Percentiles rank a stretch among this genome's conserved stretches.
phyloP scores from a whole-genome alignment of 2,113 vertebrate genomes.

The Thryonomys swinderianus region DNA sequence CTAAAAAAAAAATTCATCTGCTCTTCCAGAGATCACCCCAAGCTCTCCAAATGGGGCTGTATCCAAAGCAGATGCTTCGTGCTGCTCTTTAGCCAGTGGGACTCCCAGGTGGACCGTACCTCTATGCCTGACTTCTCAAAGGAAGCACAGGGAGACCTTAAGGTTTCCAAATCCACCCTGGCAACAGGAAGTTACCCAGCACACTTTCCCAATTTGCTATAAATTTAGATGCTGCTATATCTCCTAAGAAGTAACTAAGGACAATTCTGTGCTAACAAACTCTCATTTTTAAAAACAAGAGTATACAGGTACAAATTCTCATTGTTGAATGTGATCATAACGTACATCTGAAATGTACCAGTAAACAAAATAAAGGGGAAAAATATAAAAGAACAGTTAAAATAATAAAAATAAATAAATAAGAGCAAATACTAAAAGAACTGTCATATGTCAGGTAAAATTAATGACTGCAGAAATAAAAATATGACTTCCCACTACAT shows the following conservation, averaged over 20 bases:
- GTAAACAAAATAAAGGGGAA: too few relatives aligned
- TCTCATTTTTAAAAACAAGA: neutral
- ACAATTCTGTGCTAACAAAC: neutral
- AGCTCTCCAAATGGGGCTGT: neutral
- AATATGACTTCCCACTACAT: neutral
- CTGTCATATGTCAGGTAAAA: constrained; percentile 44
- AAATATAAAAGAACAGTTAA: too few relatives aligned
- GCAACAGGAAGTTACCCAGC: neutral
- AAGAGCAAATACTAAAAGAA: neutral
- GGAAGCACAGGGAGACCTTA: neutral
- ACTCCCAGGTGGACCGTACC: neutral
- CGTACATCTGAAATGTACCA: too few relatives aligned
- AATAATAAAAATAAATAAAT: neutral
- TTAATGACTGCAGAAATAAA: constrained; percentile 40
- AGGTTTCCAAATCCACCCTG: neutral
- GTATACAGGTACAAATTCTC: too few relatives aligned
- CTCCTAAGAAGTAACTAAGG: neutral
- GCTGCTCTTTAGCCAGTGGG: neutral
- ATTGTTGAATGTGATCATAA: too few relatives aligned
- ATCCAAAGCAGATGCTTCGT: neutral
- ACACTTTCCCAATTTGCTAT: neutral
- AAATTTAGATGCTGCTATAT: neutral
- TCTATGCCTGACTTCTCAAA: neutral
- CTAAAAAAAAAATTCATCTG: neutral
- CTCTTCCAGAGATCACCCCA: neutral